These are phyloP conservation scores for Callaeas wilsoni DNA, from an alignment of 2,113 vertebrate genomes.

Conservation along the genomic window DNA sequence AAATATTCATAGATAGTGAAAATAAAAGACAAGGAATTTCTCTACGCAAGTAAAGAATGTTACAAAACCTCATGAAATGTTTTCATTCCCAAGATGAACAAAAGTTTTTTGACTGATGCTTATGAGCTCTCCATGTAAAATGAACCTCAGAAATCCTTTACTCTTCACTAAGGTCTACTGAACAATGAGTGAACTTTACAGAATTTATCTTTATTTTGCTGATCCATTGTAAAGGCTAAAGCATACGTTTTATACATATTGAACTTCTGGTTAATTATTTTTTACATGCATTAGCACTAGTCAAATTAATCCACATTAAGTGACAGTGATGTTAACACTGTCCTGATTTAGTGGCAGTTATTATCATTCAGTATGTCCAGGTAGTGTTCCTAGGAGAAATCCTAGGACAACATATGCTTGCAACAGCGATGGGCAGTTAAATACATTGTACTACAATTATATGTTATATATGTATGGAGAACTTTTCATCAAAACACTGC, in stretches of 20 bases:
- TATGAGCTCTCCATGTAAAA: not conserved
- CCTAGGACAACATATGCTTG: not conserved
- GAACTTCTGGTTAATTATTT: constrained; percentile 18
- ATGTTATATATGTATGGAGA: constrained; percentile 12
- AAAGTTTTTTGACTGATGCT: not conserved
- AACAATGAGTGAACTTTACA: not conserved
- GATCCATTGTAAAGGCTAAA: not conserved
- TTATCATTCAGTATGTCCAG: not conserved
- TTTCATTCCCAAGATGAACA: not conserved
- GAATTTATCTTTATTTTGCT: not conserved
- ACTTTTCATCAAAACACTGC: constrained; percentile 32
- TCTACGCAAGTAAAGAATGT: not conserved
- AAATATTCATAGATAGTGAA: not conserved
- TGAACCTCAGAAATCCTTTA: not conserved
- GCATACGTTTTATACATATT: not conserved
- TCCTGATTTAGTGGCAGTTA: constrained; percentile 19
- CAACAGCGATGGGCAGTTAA: constrained; percentile 23
- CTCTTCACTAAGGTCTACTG: not conserved
- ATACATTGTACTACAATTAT: constrained; percentile 22
- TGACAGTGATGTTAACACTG: not conserved
- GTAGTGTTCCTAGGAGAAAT: constrained; percentile 22
- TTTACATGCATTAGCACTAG: constrained; percentile 8
- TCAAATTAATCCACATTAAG: constrained; percentile 22
- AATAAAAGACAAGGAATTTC: not conserved
- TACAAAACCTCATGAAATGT: not conserved